Percentiles rank a stretch among this genome's conserved stretches.
These are phyloP conservation scores for Agrochola circellaris DNA, from an alignment of 2,888 invertebrate species.

Conservation along the genomic window DNA sequence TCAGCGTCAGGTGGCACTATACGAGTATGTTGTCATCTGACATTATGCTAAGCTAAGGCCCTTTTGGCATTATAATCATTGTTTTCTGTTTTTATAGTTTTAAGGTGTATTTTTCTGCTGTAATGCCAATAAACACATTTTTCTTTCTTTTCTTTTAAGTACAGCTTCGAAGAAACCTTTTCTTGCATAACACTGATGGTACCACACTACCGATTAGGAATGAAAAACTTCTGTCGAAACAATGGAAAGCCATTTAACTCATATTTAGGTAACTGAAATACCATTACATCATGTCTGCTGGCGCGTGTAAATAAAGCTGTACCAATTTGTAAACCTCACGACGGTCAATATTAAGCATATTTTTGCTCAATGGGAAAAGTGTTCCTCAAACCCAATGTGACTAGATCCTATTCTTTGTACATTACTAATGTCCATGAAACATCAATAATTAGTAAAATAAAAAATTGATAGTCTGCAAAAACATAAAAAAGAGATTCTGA, in stretches of 20 bases:
- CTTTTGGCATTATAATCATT: too few relatives aligned
- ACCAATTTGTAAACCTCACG: neutral
- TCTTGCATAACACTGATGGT: neutral
- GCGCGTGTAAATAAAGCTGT: neutral
- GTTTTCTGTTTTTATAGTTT: too few relatives aligned
- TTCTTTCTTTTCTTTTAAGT: too few relatives aligned
- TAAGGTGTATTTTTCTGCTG: too few relatives aligned
- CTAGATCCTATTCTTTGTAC: neutral
- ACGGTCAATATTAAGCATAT: neutral
- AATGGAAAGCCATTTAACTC: neutral
- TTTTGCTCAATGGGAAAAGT: neutral
- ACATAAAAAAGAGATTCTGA: neutral
- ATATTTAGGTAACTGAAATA: neutral
- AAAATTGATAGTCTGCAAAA: neutral
- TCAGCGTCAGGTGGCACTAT: too few relatives aligned
- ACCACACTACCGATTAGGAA: neutral
- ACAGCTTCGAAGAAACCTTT: neutral
- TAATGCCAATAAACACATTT: too few relatives aligned
- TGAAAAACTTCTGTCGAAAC: neutral
- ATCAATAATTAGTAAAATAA: neutral
- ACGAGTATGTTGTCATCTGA: too few relatives aligned
- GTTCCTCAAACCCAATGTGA: neutral
- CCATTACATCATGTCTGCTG: neutral
- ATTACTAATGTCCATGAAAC: neutral
- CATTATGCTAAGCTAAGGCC: too few relatives aligned